Percentiles rank a stretch among this genome's conserved stretches.
Evolutionary conservation across 1,140 invertebrate genomes (phyloP).

Genomic region (Drosophila ambigua): DNA sequence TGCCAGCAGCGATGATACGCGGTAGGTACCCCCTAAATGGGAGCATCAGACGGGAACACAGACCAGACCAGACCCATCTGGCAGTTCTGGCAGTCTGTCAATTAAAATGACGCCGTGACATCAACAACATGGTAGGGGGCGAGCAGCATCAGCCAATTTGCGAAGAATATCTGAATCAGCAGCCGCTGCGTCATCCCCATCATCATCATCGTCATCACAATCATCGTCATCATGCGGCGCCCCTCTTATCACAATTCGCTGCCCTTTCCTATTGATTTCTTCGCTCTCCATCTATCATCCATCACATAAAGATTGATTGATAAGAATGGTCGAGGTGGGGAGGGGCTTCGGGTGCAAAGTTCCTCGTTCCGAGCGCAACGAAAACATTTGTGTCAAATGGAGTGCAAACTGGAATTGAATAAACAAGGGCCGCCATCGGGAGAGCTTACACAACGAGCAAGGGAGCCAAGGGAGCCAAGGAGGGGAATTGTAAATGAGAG

Average conservation of each 20-base stretch:
- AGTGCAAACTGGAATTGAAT: conserved; percentile 31
- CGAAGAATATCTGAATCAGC: conserved; percentile 60
- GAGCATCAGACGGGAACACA: too few relatives aligned
- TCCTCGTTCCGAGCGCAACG: conserved; percentile 2
- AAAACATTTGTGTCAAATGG: conserved; percentile 41
- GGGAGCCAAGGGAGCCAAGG: conserved; percentile 21
- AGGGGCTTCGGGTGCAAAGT: conserved; percentile 32
- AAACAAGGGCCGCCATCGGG: conserved; percentile 23
- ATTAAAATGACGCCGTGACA: conserved; percentile 57
- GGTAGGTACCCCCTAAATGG: conserved; percentile 5
- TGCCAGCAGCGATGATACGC: conserved; percentile 20
- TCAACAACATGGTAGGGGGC: conserved; percentile 52
- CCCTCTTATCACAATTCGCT: conserved; percentile 32
- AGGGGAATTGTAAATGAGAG: neutral
- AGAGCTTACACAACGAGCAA: conserved; percentile 4
- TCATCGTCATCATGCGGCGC: conserved; percentile 11
- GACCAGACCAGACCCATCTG: conserved; percentile 7
- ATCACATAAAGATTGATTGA: conserved; percentile 53
- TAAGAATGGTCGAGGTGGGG: conserved; percentile 8
- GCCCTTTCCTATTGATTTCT: conserved; percentile 44
- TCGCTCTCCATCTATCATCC: conserved; percentile 43
- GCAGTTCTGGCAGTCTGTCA: conserved; percentile 18
- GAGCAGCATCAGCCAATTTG: conserved; percentile 34
- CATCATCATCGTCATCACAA: conserved; percentile 21
- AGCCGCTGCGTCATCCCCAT: conserved; percentile 57